Conservation (phyloP, 2,113 vertebrate genomes). For the Clarias batrachus region DNA sequence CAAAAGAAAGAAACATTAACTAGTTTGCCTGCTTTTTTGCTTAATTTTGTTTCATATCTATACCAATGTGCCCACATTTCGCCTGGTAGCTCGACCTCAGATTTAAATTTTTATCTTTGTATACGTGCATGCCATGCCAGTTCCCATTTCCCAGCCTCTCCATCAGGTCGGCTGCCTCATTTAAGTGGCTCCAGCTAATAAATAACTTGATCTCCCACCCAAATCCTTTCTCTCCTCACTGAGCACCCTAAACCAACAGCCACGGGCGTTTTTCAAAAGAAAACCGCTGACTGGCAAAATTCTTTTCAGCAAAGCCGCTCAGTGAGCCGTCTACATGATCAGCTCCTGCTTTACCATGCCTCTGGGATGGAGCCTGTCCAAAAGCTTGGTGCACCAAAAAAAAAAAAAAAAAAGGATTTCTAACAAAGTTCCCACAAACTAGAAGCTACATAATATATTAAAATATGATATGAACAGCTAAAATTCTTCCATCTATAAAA, state of each 20-base stretch:
- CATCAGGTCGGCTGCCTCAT: slow-evolving; percentile 65
- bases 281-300: slow-evolving; percentile 73
- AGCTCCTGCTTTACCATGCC: slow-evolving; percentile 66
- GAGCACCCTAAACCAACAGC: slow-evolving; percentile 75
- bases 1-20: no score
- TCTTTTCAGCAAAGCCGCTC: slow-evolving; percentile 67
- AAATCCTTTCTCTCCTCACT: slow-evolving; percentile 74
- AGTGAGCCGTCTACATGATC: slow-evolving; percentile 65
- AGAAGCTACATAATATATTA: background rate
- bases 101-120: slow-evolving; percentile 55
- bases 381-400: background rate
- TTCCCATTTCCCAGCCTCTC: slow-evolving; percentile 71
- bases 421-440: background rate
- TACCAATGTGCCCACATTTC: background rate
- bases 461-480: background rate
- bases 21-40: no score
- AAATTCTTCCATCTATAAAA: background rate
- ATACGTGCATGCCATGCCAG: slow-evolving; percentile 66
- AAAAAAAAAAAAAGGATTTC: background rate
- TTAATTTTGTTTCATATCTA: background rate
- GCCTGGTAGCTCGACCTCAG: slow-evolving; percentile 42
- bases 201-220: slow-evolving; percentile 74
- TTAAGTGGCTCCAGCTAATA: slow-evolving; percentile 74
- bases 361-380: slow-evolving; percentile 54
- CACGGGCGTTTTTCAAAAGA: slow-evolving; percentile 68